These are phyloP conservation scores for Macropus fuliginosus DNA, from an alignment of 2,797 vertebrate genomes.

Conservation along the genomic window DNA sequence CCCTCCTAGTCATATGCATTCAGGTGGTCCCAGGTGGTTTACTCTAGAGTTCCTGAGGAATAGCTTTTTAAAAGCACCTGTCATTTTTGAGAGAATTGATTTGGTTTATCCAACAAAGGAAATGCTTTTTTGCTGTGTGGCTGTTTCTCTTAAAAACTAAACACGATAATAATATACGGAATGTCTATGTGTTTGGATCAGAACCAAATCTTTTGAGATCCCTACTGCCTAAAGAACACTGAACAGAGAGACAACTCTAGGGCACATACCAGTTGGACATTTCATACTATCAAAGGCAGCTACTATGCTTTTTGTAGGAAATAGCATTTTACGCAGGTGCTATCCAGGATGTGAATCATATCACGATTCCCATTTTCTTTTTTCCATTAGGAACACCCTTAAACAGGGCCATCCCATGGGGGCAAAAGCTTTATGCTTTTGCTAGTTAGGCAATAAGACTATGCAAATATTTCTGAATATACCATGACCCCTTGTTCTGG, in stretches of 20 bases:
- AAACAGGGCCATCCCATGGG: conserved; percentile 54
- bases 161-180: conserved; percentile 73
- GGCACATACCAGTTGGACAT: conserved; percentile 32
- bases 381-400: conserved; percentile 53
- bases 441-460: conserved; percentile 32
- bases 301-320: conserved; percentile 69
- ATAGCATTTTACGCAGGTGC: conserved; percentile 65
- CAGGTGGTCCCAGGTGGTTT: conserved; percentile 59
- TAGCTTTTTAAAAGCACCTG: conserved; percentile 68
- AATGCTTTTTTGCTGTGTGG: conserved; percentile 67
- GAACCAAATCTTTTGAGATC: conserved; percentile 72
- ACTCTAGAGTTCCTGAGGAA: conserved; percentile 64
- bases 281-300: conserved; percentile 70
- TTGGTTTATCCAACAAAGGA: conserved; percentile 71
- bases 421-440: conserved; percentile 31
- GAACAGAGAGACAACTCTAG: conserved; percentile 41
- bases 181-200: conserved; percentile 65
- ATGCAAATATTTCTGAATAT: conserved; percentile 58
- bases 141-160: conserved; percentile 63
- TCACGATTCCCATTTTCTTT: conserved; percentile 58
- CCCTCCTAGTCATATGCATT: conserved; percentile 73
- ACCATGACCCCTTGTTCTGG: conserved; percentile 55
- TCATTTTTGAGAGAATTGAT: conserved; percentile 66
- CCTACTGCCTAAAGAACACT: conserved; percentile 65
- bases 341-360: conserved; percentile 65